Percentiles rank a stretch among this genome's conserved stretches.
phyloP scores from a whole-genome alignment of 2,113 vertebrate genomes.

The Terrapene triunguis region DNA sequence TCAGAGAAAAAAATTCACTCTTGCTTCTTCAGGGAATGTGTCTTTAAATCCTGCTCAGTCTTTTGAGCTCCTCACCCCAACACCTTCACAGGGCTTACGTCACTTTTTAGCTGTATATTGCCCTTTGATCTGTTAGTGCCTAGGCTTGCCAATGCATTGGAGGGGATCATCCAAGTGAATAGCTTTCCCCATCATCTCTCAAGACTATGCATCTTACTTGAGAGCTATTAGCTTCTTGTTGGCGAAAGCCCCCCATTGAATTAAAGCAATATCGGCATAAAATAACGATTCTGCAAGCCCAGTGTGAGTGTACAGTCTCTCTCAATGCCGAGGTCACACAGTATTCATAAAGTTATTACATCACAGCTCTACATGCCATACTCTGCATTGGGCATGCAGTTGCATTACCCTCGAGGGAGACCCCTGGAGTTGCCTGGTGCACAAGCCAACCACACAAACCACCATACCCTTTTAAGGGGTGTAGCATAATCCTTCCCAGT shows the following conservation, averaged over 20 bases:
- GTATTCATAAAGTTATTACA: not conserved
- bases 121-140: not conserved
- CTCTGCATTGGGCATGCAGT: not conserved
- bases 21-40: not conserved
- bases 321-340: not conserved
- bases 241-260: not conserved
- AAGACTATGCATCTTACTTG: no score
- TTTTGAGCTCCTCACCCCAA: not conserved
- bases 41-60: not conserved
- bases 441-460: not conserved
- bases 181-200: no score
- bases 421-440: not conserved
- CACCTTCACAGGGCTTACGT: not conserved
- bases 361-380: not conserved
- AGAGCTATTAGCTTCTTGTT: not conserved
- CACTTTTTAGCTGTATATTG: not conserved
- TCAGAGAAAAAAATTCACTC: not conserved
- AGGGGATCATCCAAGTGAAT: no score
- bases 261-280: not conserved
- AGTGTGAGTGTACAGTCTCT: not conserved
- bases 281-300: not conserved
- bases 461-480: not conserved
- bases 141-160: not conserved
- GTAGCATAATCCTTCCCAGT: not conserved
- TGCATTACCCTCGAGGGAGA: not conserved